Base-by-base conservation (phyloP, 2,888 invertebrate species). In the Drosophila macrospina region DNA sequence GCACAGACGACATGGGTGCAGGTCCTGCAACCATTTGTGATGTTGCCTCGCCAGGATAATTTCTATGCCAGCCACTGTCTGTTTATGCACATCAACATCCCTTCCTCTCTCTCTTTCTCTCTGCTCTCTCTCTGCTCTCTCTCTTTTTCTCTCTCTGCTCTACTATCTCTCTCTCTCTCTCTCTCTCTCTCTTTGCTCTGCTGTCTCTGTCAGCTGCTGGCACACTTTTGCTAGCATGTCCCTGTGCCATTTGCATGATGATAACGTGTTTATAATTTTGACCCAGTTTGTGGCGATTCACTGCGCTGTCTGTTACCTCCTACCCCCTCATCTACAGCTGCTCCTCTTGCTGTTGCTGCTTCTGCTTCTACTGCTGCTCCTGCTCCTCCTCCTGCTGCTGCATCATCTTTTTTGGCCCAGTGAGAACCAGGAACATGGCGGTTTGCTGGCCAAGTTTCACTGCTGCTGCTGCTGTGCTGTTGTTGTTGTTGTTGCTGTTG, bases 261-360 rank as follows among this genome's bases (percentile, higher is more conserved):
- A 88, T 86, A 88, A 85, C 84, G 88, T 85, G 88, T 78, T 88
- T 85, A 85, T 85, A 85, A 85, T 86, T 85, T 86, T 85, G 84
- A 85, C 84, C 88, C 83, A 85, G 88, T 85, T 85, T 70, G 47
- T 30, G 55, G 41, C 54, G 56, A 69, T 32, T 56, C 68, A 62
- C 37, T 66, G 56, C 44, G n/a, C n/a, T n/a, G n/a, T n/a, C n/a
- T n/a, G n/a, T n/a, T 26, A 41, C 36, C 47, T 34, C n/a, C 30
- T 42, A 51, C 16, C 28, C 11, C 13, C 7, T 28, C 7, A 28
- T 28, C 28, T 20, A 20, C 26, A 6, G 26, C 1, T 11, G 5
- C 6, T 16, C 28, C 48, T 32, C 8, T 16, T 26, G 1, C 37
- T 28, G 2, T 4, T 15, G 2, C 24, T 39, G 28, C 45, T 32